A percentile compares a stretch with the other conserved stretches of the same genome.
Evolutionary conservation across 2,797 vertebrate species (phyloP).

Genomic region (Pterois miles): DNA sequence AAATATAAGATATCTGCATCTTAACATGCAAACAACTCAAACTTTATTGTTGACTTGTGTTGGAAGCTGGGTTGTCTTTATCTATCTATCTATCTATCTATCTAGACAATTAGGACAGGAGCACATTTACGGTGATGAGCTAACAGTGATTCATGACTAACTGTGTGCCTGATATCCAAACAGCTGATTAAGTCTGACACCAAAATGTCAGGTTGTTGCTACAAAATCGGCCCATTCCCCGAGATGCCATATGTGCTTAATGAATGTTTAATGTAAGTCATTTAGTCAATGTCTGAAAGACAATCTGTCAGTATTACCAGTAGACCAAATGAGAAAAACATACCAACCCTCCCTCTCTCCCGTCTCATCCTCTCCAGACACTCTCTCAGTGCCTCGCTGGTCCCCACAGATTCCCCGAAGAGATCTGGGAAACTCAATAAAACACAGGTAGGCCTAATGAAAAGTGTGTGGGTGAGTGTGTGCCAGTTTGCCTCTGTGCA

Average conservation of each 20-base stretch:
- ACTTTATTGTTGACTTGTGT: slow-evolving; percentile 1
- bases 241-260: slow-evolving; percentile 24
- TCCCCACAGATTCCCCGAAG: slow-evolving; percentile 98
- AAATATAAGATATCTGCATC: slow-evolving; percentile 1
- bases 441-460: slow-evolving; percentile 91
- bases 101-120: slow-evolving; percentile 2
- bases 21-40: slow-evolving; percentile 8
- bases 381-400: slow-evolving; percentile 98
- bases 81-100: background rate
- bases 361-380: slow-evolving; percentile 83
- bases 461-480: slow-evolving; percentile 16
- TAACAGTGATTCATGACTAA: slow-evolving; percentile 15
- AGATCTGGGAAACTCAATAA: slow-evolving; percentile 99
- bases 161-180: background rate
- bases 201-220: slow-evolving; percentile 29
- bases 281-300: slow-evolving; percentile 10
- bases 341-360: slow-evolving; percentile 10
- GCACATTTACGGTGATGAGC: slow-evolving; percentile 16
- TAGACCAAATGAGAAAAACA: background rate
- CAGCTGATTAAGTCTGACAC: slow-evolving; percentile 29
- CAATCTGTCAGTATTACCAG: slow-evolving; percentile 5
- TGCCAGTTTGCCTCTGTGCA: background rate
- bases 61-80: background rate
- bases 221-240: background rate
- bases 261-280: background rate